These are phyloP conservation scores for Scolopax mira DNA, from an alignment of 2,113 vertebrate species.

Conservation along the genomic window DNA sequence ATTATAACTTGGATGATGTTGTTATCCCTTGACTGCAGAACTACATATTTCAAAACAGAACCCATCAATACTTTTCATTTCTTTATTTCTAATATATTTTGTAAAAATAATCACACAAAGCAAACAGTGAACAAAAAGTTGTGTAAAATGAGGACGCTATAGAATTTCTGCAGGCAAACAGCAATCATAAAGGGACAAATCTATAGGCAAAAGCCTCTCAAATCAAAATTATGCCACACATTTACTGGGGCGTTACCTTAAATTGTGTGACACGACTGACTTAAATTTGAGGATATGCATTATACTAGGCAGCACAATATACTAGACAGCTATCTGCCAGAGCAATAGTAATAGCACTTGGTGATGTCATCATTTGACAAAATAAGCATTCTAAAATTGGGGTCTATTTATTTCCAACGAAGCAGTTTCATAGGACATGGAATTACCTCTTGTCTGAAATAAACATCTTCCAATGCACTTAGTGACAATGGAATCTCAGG, in stretches of 20 bases:
- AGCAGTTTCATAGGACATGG: not conserved
- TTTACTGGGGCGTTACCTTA: not conserved
- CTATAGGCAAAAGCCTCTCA: not conserved
- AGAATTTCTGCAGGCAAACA: not conserved
- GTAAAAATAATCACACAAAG: not conserved
- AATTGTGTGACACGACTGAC: fast-evolving
- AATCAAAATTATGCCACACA: fast-evolving
- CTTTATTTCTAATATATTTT: not conserved
- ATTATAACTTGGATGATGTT: not conserved
- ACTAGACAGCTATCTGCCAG: not conserved
- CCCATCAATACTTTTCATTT: not conserved
- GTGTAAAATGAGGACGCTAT: fast-evolving
- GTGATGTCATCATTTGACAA: not conserved
- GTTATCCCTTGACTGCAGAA: not conserved
- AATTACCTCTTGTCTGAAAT: not conserved
- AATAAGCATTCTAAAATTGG: not conserved
- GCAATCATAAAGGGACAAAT: not conserved
- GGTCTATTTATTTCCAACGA: not conserved
- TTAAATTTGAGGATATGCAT: not conserved
- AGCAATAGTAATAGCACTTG: not conserved
- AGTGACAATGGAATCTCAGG: not conserved
- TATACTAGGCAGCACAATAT: not conserved
- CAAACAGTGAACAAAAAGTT: not conserved
- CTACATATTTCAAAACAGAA: not conserved
- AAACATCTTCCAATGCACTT: not conserved